phyloP scores from a whole-genome alignment of 1,140 invertebrate genomes.

The Antheraea mylitta region DNA sequence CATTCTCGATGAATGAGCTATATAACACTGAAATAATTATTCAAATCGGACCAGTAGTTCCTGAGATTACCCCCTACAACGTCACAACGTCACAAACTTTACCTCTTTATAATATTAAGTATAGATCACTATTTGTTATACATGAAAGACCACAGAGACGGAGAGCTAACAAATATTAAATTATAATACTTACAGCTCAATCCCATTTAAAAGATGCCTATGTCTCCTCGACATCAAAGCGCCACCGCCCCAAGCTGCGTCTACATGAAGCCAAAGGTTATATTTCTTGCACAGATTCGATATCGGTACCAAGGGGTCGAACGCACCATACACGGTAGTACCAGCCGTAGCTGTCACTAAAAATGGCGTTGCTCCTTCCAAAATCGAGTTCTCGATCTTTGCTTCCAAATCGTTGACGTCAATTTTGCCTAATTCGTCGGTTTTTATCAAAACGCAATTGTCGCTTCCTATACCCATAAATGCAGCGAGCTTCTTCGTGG shows the following conservation, averaged over 20 bases:
- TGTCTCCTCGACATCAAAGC: slow-evolving; percentile 91
- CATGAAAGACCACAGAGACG: too few relatives aligned
- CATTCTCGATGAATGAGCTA: too few relatives aligned
- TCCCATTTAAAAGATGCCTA: slow-evolving; percentile 87
- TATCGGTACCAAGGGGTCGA: slow-evolving; percentile 91
- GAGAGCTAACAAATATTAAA: too few relatives aligned
- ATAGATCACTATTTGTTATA: too few relatives aligned
- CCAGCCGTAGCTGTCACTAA: slow-evolving; percentile 96
- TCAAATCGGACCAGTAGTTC: too few relatives aligned
- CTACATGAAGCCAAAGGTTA: slow-evolving; percentile 96
- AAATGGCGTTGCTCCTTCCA: slow-evolving; percentile 83
- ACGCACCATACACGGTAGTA: slow-evolving; percentile 91
- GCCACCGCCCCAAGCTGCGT: slow-evolving; percentile 96
- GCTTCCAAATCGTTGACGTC: slow-evolving; percentile 83
- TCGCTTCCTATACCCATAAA: slow-evolving; percentile 89
- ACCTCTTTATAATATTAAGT: too few relatives aligned
- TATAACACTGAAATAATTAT: too few relatives aligned
- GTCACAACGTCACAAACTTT: too few relatives aligned
- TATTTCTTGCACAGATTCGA: slow-evolving; percentile 90
- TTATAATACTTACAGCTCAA: slow-evolving; percentile 81
- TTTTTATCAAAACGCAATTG: slow-evolving; percentile 87
- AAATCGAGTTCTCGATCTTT: slow-evolving; percentile 83
- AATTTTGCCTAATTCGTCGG: slow-evolving; percentile 90
- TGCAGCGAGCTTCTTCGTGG: slow-evolving; percentile 91
- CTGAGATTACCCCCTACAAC: too few relatives aligned